Conservation (phyloP, 2,113 vertebrate species). For the Zosterops lateralis region DNA sequence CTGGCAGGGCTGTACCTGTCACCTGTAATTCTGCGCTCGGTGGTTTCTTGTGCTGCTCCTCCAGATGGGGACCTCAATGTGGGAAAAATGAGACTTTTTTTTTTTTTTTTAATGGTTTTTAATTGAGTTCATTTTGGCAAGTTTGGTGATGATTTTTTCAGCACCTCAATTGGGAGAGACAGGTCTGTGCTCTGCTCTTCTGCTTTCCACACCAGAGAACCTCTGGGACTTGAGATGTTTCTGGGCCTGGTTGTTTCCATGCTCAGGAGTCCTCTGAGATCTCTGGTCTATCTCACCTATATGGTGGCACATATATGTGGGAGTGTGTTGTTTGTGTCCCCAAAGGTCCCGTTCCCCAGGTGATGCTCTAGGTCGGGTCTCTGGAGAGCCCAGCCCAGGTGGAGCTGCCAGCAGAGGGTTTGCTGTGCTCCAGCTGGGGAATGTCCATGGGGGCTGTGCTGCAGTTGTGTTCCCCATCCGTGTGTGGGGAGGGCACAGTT, state of each 20-base stretch:
- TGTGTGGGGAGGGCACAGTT: accelerated
- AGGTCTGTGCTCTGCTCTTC: not conserved
- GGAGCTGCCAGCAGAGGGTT: not conserved
- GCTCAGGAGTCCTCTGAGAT: not conserved
- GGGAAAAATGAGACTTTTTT: not conserved
- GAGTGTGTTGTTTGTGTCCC: accelerated
- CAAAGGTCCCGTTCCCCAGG: accelerated
- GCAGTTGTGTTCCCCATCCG: not conserved
- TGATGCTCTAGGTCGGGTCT: not conserved
- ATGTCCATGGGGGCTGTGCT: accelerated
- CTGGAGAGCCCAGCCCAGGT: not conserved
- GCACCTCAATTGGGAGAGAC: not conserved
- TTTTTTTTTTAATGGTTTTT: not conserved
- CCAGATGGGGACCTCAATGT: not conserved
- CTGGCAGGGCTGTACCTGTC: not conserved
- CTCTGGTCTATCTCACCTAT: not conserved
- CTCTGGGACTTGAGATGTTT: not conserved
- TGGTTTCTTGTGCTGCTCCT: not conserved
- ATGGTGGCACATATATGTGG: accelerated
- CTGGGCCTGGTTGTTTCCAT: not conserved
- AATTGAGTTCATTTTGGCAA: slow-evolving; percentile 1
- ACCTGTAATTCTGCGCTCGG: not conserved
- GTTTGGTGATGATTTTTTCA: slow-evolving; percentile 1
- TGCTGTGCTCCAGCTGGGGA: not conserved
- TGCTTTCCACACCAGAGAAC: accelerated